Percentiles rank a stretch among this genome's conserved stretches.
These are phyloP conservation scores for Microtus montanus DNA, from an alignment of 2,113 vertebrate genomes.

Conservation along the genomic window DNA sequence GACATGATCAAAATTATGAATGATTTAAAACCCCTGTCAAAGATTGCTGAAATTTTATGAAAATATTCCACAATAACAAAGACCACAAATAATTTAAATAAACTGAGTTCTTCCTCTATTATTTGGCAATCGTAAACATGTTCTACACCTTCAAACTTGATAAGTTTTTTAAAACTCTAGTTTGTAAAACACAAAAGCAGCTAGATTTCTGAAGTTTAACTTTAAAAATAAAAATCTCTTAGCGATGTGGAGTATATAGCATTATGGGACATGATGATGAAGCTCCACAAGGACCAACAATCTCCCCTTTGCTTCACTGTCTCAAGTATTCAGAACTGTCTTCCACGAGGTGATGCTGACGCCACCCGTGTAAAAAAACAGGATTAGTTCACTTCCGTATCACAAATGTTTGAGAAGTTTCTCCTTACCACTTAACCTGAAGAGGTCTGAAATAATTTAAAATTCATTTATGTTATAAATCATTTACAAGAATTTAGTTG, in stretches of 20 bases:
- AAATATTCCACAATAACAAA: conserved; percentile 32
- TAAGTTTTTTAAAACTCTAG: background rate
- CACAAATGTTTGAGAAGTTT: conserved; percentile 44
- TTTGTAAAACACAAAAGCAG: conserved; percentile 10
- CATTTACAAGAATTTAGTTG: conserved; percentile 38
- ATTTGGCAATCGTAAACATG: background rate
- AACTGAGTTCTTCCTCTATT: conserved; percentile 35
- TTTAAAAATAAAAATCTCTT: conserved; percentile 4
- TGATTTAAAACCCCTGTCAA: conserved; percentile 2
- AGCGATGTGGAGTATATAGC: background rate
- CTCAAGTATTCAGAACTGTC: conserved; percentile 34
- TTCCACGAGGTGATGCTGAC: conserved; percentile 43
- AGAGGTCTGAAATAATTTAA: conserved; percentile 44
- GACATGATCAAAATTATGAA: conserved; percentile 41
- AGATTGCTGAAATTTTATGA: background rate
- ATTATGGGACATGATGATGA: background rate
- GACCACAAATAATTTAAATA: conserved; percentile 47
- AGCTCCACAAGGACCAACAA: background rate
- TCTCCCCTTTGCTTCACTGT: conserved; percentile 27
- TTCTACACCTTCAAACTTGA: background rate
- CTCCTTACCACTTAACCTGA: conserved; percentile 48
- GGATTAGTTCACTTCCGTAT: conserved; percentile 36
- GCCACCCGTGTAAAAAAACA: conserved; percentile 15
- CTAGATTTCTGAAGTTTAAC: conserved; percentile 36
- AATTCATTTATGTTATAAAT: conserved; percentile 57